These are phyloP conservation scores for Mus pahari DNA, from an alignment of 2,113 vertebrate species.

Conservation along the genomic window DNA sequence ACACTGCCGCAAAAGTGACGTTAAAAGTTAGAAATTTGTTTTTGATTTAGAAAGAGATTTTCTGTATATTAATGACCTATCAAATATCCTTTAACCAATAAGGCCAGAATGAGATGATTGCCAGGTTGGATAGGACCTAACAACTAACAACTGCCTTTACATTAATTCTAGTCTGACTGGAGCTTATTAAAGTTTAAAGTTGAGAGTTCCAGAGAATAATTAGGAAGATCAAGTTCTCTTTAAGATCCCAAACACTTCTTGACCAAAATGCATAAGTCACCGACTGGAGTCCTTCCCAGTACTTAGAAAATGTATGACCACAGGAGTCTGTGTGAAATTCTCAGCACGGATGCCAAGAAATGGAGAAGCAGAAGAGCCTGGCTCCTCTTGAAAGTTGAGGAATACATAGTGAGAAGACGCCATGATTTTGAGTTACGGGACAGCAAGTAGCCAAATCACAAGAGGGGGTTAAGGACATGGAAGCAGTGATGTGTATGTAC, in stretches of 20 bases:
- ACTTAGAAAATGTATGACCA: conserved; percentile 59
- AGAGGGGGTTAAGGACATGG: conserved; percentile 61
- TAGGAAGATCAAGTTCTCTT: conserved; percentile 58
- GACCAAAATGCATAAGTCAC: conserved; percentile 60
- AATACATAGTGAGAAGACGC: conserved; percentile 44
- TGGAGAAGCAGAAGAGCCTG: not conserved
- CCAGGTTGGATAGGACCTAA: not conserved
- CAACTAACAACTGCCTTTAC: conserved; percentile 63
- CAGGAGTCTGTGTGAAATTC: conserved; percentile 33
- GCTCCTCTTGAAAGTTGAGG: not conserved
- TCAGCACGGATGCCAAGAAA: conserved; percentile 43
- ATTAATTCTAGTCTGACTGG: conserved; percentile 53
- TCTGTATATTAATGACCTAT: conserved; percentile 54
- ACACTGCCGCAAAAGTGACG: conserved; percentile 31
- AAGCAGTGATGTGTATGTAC: conserved; percentile 55
- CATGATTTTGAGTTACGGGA: conserved; percentile 56
- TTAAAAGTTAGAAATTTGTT: conserved; percentile 46
- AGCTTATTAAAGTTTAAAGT: conserved; percentile 73
- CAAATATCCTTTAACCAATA: conserved; percentile 64
- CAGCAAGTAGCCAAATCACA: conserved; percentile 57
- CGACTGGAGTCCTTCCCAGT: conserved; percentile 55
- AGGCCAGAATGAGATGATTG: not conserved
- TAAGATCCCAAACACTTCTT: conserved; percentile 51
- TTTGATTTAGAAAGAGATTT: conserved; percentile 43
- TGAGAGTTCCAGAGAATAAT: conserved; percentile 52